Conservation (phyloP, 2,113 vertebrate species). For the Aphyosemion australe region DNA sequence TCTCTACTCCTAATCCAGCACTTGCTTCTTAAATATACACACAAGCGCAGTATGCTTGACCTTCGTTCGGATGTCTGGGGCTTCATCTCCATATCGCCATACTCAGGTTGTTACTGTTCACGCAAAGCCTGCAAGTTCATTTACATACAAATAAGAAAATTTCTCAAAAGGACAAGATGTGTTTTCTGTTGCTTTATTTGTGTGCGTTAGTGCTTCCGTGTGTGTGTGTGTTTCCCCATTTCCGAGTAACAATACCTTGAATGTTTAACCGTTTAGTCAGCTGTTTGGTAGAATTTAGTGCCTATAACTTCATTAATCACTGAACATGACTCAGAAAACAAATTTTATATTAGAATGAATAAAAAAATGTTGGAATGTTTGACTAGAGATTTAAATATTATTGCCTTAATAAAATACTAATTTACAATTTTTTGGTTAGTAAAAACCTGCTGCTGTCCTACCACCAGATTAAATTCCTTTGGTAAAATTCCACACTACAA, state of each 20-base stretch:
- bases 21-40: not conserved
- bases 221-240: not conserved
- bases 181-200: not conserved
- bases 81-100: slow-evolving; percentile 27
- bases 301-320: not conserved
- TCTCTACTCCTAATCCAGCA: slow-evolving; percentile 2
- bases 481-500: not conserved
- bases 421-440: not conserved
- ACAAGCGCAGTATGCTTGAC: not conserved
- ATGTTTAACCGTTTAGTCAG: not conserved
- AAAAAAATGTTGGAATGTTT: too few species aligned
- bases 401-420: too few species aligned
- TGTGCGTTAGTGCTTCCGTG: not conserved
- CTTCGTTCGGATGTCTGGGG: slow-evolving; percentile 3
- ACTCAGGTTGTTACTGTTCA: not conserved
- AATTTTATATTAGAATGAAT: too few species aligned
- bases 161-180: slow-evolving; percentile 10
- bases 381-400: too few species aligned
- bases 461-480: too few species aligned
- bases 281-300: too few species aligned
- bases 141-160: slow-evolving; percentile 35
- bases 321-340: too few species aligned
- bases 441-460: too few species aligned
- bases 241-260: not conserved
- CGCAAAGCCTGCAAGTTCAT: not conserved